Conservation (phyloP, 2,113 vertebrate genomes). For the Oryzias melastigma region DNA sequence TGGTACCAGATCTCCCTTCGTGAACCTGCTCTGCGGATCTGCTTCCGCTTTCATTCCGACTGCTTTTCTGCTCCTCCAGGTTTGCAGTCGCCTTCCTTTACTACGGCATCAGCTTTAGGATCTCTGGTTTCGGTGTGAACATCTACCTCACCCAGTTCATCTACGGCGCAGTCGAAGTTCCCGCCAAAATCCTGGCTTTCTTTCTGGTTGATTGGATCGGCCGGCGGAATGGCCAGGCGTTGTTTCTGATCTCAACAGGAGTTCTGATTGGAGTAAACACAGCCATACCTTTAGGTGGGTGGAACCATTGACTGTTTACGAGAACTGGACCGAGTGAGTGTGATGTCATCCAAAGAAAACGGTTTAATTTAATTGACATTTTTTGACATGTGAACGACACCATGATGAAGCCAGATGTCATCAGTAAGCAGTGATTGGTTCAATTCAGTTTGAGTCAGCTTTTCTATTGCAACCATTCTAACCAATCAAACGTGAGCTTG, state of each 20-base stretch:
- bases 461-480: too few species aligned
- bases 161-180: slow-evolving; percentile 79
- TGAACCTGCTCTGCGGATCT: neutral
- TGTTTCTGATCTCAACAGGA: slow-evolving; percentile 74
- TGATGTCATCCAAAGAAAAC: too few species aligned
- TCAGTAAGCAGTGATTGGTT: too few species aligned
- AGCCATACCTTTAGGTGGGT: slow-evolving; percentile 66
- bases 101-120: slow-evolving; percentile 83
- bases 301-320: neutral
- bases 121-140: slow-evolving; percentile 80
- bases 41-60: neutral
- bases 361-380: too few species aligned
- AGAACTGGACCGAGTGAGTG: too few species aligned
- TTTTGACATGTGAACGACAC: too few species aligned
- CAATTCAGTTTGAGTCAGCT: too few species aligned
- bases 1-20: slow-evolving; percentile 60
- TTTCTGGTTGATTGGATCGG: slow-evolving; percentile 73
- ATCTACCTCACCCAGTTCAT: slow-evolving; percentile 85
- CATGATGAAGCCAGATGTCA: too few species aligned
- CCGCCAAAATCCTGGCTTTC: slow-evolving; percentile 80
- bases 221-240: slow-evolving; percentile 75
- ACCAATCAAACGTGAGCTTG: too few species aligned
- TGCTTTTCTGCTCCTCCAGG: slow-evolving; percentile 60
- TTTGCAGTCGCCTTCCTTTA: slow-evolving; percentile 86
- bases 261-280: slow-evolving; percentile 71